Conservation (phyloP, 2,797 vertebrate genomes). For the Acanthornis magna region DNA sequence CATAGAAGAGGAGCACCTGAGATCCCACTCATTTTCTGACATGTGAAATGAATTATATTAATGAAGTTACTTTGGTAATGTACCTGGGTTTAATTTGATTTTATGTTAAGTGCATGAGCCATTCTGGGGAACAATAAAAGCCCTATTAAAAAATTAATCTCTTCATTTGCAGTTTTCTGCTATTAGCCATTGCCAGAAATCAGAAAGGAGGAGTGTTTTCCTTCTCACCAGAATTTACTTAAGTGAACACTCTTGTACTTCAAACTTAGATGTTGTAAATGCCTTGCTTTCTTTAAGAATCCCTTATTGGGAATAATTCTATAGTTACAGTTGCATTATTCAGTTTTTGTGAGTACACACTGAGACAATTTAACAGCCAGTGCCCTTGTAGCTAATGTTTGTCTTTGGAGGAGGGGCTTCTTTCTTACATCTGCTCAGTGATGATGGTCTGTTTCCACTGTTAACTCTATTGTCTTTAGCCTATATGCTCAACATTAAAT, state of each 20-base stretch:
- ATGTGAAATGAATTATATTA: not conserved
- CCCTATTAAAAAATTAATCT: not conserved
- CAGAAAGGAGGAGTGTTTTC: slow-evolving; percentile 22
- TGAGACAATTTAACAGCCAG: not conserved
- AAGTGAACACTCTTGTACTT: not conserved
- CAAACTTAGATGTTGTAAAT: slow-evolving; percentile 13
- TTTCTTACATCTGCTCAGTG: not conserved
- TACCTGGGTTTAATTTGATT: not conserved
- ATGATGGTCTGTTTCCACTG: not conserved
- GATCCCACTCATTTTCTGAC: not conserved
- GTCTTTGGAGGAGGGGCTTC: slow-evolving; percentile 2
- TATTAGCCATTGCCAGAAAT: slow-evolving; percentile 21
- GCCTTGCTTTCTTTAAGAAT: slow-evolving; percentile 24
- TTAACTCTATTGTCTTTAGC: not conserved
- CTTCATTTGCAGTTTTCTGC: slow-evolving; percentile 61
- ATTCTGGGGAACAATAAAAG: not conserved
- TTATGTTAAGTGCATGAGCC: not conserved
- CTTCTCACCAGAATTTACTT: slow-evolving; percentile 16
- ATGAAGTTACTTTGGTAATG: not conserved
- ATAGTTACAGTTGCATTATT: not conserved
- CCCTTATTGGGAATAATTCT: not conserved
- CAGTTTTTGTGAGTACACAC: not conserved
- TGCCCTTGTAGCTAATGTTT: not conserved
- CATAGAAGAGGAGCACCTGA: not conserved
- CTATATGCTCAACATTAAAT: not conserved